phyloP scores from a whole-genome alignment of 2,113 vertebrate genomes.

The Silurus meridionalis region DNA sequence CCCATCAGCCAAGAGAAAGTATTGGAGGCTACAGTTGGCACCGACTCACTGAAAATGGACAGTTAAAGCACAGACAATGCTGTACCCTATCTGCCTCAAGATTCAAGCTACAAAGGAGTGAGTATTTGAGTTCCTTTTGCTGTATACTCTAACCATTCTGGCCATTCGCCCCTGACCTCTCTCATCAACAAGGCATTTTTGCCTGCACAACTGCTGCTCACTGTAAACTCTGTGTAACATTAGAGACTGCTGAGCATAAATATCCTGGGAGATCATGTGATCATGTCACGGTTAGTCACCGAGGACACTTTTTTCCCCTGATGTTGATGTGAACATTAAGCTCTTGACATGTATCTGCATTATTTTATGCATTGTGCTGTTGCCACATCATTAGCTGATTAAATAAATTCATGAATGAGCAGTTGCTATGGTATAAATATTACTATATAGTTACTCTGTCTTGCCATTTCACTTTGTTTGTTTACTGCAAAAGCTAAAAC shows the following conservation, averaged over 20 bases:
- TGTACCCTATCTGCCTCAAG: background rate
- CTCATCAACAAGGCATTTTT: background rate
- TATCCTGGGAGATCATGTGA: background rate
- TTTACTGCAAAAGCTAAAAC: background rate
- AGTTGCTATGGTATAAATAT: background rate
- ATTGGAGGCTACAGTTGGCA: background rate
- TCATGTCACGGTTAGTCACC: background rate
- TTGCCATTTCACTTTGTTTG: background rate
- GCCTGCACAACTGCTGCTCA: background rate
- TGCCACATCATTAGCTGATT: background rate
- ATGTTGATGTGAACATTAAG: background rate
- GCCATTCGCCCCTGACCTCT: background rate
- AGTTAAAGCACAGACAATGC: background rate
- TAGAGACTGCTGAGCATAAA: background rate
- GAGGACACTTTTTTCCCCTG: background rate
- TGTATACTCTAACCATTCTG: background rate
- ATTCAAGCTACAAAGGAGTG: background rate
- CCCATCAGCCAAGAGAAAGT: background rate
- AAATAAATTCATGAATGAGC: background rate
- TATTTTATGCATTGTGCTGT: background rate
- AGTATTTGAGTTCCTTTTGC: background rate
- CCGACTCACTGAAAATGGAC: background rate
- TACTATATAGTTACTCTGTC: background rate
- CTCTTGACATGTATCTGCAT: background rate
- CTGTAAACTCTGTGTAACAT: background rate